Evolutionary conservation across 2,113 vertebrate species (phyloP), one percentile per base, ranked within the genome.

Genomic region (Sclerurus mexicanus): DNA sequence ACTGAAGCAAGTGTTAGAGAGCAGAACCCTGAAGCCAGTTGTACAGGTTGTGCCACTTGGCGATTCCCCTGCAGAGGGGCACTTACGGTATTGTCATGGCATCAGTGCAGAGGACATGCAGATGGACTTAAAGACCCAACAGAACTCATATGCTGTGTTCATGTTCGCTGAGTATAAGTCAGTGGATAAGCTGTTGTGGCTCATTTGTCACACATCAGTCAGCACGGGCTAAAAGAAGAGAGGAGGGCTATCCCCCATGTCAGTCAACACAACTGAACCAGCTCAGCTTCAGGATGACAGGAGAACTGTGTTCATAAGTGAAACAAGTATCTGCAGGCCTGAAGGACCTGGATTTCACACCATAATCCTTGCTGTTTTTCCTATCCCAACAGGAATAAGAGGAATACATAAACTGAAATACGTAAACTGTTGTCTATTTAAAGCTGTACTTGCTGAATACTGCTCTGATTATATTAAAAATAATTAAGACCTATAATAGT

Each of bases 181-280:
- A 60, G 62, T 13, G 33, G n/a, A 35, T 24, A 31, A 82, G 42
- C 35, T 19, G 10, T 37, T 42, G 40, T 5, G 18, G 85, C 37
- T 77, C 31, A 24, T 18, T 24, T 50, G 21, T 47, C 46, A 75
- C 35, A 49, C 1, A 7, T 19, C 25, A 55, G 27, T 9, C 37
- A 67, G 49, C 46, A 28, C 2, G 8, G 40, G 33, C 30, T 46
- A 30, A 37, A 66, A 69, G 66, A 46, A 62, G 14, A 35, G 53
- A 28, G 60, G 31, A 10, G 11, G n/a, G 44, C 40, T 76, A 28
- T 27, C 2, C n/a, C 25, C 30, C 0, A 0, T 23, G 12, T 14
- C 44, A 76, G 16, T 14, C 40, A 86, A 53, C 28, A 44, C 1
- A 90, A 28, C 7, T n/a, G 58, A 76, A 42, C 10, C 30, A 83